Conservation (phyloP, 2,113 vertebrate genomes). For the Notothenia coriiceps region DNA sequence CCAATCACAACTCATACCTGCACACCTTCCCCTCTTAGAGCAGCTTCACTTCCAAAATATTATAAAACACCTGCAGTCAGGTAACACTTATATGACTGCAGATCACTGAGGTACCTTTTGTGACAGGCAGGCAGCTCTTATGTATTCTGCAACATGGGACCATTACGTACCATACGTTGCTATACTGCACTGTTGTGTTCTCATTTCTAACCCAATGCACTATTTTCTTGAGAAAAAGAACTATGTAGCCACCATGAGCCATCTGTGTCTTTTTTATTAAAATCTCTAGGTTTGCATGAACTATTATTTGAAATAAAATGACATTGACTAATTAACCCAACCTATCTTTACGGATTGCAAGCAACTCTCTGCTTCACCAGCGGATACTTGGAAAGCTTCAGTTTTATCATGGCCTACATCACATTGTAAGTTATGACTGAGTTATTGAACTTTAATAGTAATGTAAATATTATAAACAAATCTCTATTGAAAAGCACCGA, state of each 20-base stretch:
- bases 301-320: not conserved
- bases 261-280: not conserved
- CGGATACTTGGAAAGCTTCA: not conserved
- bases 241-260: not conserved
- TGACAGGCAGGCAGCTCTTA: not conserved
- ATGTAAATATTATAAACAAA: not conserved
- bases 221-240: not conserved
- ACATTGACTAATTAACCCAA: not conserved
- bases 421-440: not conserved
- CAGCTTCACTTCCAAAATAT: not conserved
- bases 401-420: not conserved
- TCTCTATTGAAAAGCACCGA: not conserved
- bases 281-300: not conserved
- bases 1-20: conserved; percentile 43
- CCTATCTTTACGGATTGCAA: not conserved
- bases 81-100: not conserved
- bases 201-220: not conserved
- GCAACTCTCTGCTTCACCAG: not conserved
- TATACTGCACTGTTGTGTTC: too few relatives aligned
- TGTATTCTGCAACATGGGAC: too few relatives aligned
- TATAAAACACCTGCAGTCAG: conserved; percentile 7
- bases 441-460: not conserved
- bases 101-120: not conserved
- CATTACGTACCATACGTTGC: too few relatives aligned
- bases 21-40: not conserved